Conservation (phyloP, 2,888 invertebrate species). For the Thyatira batis region DNA sequence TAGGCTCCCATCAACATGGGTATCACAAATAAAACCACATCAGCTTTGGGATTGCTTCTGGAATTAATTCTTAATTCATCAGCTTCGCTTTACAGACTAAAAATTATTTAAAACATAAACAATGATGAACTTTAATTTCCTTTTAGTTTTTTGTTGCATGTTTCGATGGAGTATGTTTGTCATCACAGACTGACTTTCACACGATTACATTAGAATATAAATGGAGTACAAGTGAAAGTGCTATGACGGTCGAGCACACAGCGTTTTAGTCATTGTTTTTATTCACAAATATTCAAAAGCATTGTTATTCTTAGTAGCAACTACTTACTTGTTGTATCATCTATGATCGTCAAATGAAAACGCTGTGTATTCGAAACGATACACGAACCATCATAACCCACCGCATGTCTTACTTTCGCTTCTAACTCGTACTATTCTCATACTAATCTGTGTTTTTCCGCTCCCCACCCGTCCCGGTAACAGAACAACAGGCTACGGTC, state of each 20-base stretch:
- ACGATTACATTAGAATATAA: conserved; percentile 7
- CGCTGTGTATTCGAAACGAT: background rate
- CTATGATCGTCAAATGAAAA: background rate
- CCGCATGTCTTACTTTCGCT: conserved; percentile 55
- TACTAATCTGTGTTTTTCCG: conserved; percentile 75
- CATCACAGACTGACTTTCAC: conserved; percentile 11
- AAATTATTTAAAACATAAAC: background rate
- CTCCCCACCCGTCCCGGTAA: conserved; percentile 45
- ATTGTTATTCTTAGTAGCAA: background rate
- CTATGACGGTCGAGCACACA: conserved; percentile 13
- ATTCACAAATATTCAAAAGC: background rate
- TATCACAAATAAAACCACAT: conserved; percentile 26
- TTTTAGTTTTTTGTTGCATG: background rate
- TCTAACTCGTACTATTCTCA: conserved; percentile 54
- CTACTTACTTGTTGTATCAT: too few relatives aligned
- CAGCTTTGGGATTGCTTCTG: conserved; percentile 61
- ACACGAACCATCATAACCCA: conserved; percentile 9
- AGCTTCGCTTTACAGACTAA: conserved; percentile 49
- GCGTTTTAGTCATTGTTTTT: conserved; percentile 3
- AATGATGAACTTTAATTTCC: background rate
- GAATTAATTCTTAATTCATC: conserved; percentile 47
- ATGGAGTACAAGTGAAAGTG: conserved; percentile 13
- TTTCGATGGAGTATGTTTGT: conserved; percentile 1
- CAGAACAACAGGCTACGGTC: conserved; percentile 81
- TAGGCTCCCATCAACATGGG: conserved; percentile 25